Base-by-base conservation (phyloP, 2,113 vertebrate genomes). In the zebrafish (Danio rerio) region DNA sequence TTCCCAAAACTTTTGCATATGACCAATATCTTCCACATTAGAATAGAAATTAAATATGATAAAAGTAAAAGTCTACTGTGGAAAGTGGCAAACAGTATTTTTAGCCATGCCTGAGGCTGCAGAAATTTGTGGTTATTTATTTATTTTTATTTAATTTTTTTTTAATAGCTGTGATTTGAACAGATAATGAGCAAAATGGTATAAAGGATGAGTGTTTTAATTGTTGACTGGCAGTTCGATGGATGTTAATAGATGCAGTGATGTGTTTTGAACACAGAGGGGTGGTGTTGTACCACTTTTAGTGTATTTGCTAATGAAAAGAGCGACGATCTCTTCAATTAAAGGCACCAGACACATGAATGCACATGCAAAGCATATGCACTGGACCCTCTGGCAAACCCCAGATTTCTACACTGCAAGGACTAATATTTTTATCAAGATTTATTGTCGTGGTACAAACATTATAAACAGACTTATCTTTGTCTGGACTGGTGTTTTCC, bases 221-320 rank as follows among this genome's bases (percentile, higher is more conserved):
- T 18, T 18, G 43, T 47, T 68, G 43, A 65, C 40, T 52, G 21
- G 16, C 71, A 42, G 8, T 0, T 4, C 42, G 8, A 21, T 49
- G 13, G 15, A 63, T 49, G 0, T 62, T 5, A 16, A 52, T 18
- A 6, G 12, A 13, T 83, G 70, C 31, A 55, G 20, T 79, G n/a
- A 63, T 53, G 18, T 47, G 31, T 52, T 63, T 5, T 61, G 61
- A 58, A 89, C 92, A 91, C 86, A 78, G 61, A 85, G 90, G 53
- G 90, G 92, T 88, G 90, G 87, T 80, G 86, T 45, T 59, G 88
- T 53, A 80, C 42, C 42, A 74, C 77, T 73, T 55, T 50, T 31
- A 18, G 21, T 11, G 15, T 18, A 45, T 49, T 9, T 66, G 21
- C n/a, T 15, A 13, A 61, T 40, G 16, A 43, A 70, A 50, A 47